Conservation (phyloP, 2,113 vertebrate species). For the Nerophis lumbriciformis region DNA sequence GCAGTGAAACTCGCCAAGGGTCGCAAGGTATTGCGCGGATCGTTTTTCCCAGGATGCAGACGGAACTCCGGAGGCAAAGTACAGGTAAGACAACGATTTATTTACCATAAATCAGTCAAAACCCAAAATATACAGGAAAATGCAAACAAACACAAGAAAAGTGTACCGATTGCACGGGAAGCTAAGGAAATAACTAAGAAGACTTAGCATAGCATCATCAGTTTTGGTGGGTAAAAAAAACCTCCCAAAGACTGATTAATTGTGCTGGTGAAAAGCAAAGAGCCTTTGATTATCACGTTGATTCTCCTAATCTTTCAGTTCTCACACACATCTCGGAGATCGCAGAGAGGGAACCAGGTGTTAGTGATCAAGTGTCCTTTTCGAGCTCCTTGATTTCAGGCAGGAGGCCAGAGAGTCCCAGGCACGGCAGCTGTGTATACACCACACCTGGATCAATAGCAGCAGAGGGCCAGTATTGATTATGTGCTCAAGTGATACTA, state of each 20-base stretch:
- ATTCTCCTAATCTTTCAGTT: slow-evolving; percentile 9
- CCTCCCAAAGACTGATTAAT: slow-evolving; percentile 5
- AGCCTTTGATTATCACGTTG: slow-evolving; percentile 13
- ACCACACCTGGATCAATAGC: slow-evolving; percentile 60
- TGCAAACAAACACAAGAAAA: too few relatives aligned
- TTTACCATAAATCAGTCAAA: too few relatives aligned
- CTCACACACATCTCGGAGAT: slow-evolving; percentile 16
- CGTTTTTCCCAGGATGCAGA: too few relatives aligned
- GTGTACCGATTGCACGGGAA: too few relatives aligned
- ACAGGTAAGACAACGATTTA: too few relatives aligned
- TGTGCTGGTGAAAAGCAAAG: not conserved
- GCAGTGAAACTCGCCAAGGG: too few relatives aligned
- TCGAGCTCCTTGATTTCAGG: slow-evolving; percentile 43
- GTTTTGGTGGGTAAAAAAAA: not conserved
- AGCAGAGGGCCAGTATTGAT: slow-evolving; percentile 67
- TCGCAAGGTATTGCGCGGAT: too few relatives aligned
- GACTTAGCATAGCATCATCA: too few relatives aligned
- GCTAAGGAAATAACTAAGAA: too few relatives aligned
- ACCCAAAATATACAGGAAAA: too few relatives aligned
- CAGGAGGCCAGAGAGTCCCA: slow-evolving; percentile 31
- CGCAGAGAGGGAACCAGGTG: slow-evolving; percentile 40
- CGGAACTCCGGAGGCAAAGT: too few relatives aligned
- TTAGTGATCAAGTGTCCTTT: slow-evolving; percentile 45
- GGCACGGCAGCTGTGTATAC: slow-evolving; percentile 51
- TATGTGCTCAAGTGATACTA: slow-evolving; percentile 64